Conservation (phyloP, 2,797 vertebrate genomes). For the Gallirallus australis region DNA sequence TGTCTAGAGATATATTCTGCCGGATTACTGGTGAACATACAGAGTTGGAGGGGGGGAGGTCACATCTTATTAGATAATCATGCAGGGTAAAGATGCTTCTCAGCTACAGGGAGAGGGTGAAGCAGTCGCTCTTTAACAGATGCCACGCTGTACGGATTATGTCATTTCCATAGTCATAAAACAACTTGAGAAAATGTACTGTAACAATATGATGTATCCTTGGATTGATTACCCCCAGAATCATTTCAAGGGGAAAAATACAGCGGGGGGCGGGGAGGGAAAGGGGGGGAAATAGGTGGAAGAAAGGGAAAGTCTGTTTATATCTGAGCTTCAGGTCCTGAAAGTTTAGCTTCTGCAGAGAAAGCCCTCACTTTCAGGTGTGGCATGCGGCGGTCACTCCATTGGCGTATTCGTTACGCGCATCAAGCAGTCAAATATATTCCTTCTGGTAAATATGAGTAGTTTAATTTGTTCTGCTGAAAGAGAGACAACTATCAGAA, state of each 20-base stretch:
- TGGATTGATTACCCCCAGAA: constrained; percentile 56
- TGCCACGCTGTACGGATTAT: constrained; percentile 42
- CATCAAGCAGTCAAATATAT: constrained; percentile 62
- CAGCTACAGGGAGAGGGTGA: constrained; percentile 33
- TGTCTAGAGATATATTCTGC: not conserved
- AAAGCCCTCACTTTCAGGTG: constrained; percentile 17
- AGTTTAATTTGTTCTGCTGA: constrained; percentile 74
- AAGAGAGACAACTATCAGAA: constrained; percentile 72
- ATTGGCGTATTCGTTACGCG: constrained; percentile 40
- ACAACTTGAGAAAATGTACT: constrained; percentile 65
- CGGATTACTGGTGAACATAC: constrained; percentile 10
- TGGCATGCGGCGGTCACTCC: constrained; percentile 41
- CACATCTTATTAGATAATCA: constrained; percentile 45
- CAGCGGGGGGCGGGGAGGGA: rapidly evolving
- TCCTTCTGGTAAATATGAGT: constrained; percentile 67
- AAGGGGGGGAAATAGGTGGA: too few relatives aligned
- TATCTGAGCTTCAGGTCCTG: not conserved
- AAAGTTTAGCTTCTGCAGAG: not conserved
- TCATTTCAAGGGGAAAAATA: constrained; percentile 55
- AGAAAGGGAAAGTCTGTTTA: not conserved
- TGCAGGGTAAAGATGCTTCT: constrained; percentile 21
- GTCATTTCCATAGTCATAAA: constrained; percentile 65
- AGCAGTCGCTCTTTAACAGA: constrained; percentile 51
- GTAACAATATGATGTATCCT: constrained; percentile 52
- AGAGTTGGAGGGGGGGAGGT: not conserved